These are phyloP conservation scores for Perdita meconis DNA, from an alignment of 2,888 invertebrate genomes.

Conservation along the genomic window DNA sequence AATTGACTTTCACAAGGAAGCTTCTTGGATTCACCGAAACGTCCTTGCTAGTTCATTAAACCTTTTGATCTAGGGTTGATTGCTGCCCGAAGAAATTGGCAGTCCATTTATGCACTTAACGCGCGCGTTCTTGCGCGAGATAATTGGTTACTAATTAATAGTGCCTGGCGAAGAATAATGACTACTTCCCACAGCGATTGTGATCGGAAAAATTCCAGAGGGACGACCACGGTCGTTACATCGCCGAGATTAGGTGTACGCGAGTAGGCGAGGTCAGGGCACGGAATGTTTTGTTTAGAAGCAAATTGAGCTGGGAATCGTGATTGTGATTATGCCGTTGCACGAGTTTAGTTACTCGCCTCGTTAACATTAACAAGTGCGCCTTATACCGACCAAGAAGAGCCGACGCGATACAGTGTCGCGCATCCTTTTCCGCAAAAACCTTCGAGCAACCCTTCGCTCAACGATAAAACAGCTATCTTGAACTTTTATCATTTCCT, in stretches of 20 bases:
- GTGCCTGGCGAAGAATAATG: constrained; percentile 47
- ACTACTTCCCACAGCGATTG: constrained; percentile 63
- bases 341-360: constrained; percentile 49
- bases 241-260: constrained; percentile 27
- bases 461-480: constrained; percentile 29
- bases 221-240: constrained; percentile 59
- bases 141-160: constrained; percentile 71
- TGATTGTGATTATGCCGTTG: constrained; percentile 51
- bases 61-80: constrained; percentile 23
- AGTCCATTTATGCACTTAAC: constrained; percentile 48
- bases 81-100: constrained; percentile 50
- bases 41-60: constrained; percentile 52
- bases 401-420: constrained; percentile 28
- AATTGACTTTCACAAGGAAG: constrained; percentile 48
- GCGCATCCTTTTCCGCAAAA: constrained; percentile 7
- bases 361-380: constrained; percentile 62
- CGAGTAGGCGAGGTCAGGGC: constrained; percentile 9
- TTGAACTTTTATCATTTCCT: constrained; percentile 6
- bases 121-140: constrained; percentile 22
- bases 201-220: constrained; percentile 59
- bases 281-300: constrained; percentile 58
- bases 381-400: constrained; percentile 4
- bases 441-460: constrained; percentile 8
- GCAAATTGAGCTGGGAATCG: constrained; percentile 66
- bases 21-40: not conserved